These are phyloP conservation scores for Hybognathus amarus DNA, from an alignment of 2,797 vertebrate genomes.

Conservation along the genomic window DNA sequence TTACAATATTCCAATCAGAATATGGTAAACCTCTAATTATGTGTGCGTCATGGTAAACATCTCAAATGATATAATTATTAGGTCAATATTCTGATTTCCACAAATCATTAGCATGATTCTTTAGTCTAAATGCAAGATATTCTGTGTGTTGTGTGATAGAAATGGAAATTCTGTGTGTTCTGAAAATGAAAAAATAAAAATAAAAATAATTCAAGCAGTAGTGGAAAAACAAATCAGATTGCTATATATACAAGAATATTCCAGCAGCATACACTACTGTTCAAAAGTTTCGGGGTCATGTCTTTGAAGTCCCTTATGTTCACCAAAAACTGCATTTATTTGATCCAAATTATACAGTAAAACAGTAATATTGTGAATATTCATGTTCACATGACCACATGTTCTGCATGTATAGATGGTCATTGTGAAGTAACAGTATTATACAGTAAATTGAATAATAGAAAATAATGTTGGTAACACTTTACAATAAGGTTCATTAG, in stretches of 20 bases:
- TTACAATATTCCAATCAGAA: neutral
- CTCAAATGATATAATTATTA: neutral
- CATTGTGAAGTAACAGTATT: neutral
- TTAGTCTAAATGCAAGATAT: neutral
- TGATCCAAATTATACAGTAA: neutral
- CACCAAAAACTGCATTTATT: neutral
- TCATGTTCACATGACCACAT: no score
- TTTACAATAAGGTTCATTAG: no score
- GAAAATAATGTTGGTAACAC: no score
- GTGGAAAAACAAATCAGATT: accelerated
- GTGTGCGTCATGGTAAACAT: neutral
- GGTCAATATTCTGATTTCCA: neutral
- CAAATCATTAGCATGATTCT: no score
- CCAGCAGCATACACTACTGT: neutral
- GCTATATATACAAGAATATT: neutral
- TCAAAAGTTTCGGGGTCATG: neutral
- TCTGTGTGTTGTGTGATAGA: neutral
- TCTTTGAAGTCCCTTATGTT: neutral
- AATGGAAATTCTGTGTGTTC: neutral
- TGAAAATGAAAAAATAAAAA: neutral
- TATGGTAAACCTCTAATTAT: neutral
- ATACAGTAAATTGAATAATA: neutral
- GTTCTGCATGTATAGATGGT: neutral
- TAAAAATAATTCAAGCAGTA: neutral
- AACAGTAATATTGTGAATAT: no score